These are phyloP conservation scores for Fundulus diaphanus DNA, from an alignment of 2,797 vertebrate genomes.

Conservation along the genomic window DNA sequence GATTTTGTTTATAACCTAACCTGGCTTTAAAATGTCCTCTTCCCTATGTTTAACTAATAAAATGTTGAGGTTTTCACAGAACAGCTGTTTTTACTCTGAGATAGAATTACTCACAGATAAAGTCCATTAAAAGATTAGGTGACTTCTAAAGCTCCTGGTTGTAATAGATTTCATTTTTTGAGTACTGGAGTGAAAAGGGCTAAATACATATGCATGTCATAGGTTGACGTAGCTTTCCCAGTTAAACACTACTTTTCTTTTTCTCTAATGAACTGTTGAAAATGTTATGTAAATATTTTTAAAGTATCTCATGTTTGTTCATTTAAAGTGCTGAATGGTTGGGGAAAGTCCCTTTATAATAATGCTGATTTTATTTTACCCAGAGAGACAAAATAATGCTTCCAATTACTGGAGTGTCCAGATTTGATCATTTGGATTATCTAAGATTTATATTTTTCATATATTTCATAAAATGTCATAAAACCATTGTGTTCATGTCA, in stretches of 20 bases:
- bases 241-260: too few relatives aligned
- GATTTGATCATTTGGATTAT: background rate
- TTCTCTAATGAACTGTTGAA: too few relatives aligned
- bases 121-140: background rate
- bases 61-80: background rate
- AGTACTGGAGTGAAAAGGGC: background rate
- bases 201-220: background rate
- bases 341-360: too few relatives aligned
- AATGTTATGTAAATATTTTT: too few relatives aligned
- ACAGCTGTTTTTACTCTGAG: background rate
- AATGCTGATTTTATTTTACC: too few relatives aligned
- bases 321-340: too few relatives aligned
- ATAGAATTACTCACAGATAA: background rate
- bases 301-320: too few relatives aligned
- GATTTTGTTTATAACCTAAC: background rate
- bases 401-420: background rate
- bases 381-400: background rate
- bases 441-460: background rate
- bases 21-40: too few relatives aligned
- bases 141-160: background rate
- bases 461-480: background rate
- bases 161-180: background rate
- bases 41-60: background rate
- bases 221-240: too few relatives aligned
- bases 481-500: background rate